A percentile compares a stretch with the other conserved stretches of the same genome.
These are phyloP conservation scores for Emydura subglobosa DNA, from an alignment of 2,113 vertebrate genomes.

Conservation along the genomic window DNA sequence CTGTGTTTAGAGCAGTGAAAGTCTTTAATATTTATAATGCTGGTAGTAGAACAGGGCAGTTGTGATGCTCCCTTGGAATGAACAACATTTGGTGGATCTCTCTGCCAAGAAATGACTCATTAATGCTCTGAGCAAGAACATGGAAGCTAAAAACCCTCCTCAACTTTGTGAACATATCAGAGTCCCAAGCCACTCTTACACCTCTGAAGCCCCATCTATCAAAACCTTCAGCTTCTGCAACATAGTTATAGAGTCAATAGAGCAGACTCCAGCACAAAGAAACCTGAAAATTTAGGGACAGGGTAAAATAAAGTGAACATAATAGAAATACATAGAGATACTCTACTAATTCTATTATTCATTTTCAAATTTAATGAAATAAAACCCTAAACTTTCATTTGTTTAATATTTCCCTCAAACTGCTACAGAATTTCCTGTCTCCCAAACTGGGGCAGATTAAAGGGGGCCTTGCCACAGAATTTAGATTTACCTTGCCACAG, in stretches of 20 bases:
- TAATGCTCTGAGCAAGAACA: background rate
- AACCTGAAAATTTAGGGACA: slow-evolving; percentile 27
- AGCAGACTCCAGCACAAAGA: slow-evolving; percentile 3
- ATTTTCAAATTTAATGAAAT: background rate
- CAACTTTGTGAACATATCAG: background rate
- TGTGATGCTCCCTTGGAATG: background rate
- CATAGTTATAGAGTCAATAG: slow-evolving; percentile 45
- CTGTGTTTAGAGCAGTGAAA: background rate
- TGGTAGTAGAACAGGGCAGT: background rate
- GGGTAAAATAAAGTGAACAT: slow-evolving; percentile 43
- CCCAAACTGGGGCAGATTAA: background rate
- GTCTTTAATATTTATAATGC: background rate
- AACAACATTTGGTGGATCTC: background rate
- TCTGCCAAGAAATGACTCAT: background rate
- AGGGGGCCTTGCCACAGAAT: slow-evolving; percentile 11
- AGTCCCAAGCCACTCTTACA: background rate
- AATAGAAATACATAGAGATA: background rate
- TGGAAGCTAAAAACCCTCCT: background rate
- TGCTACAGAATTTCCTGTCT: background rate
- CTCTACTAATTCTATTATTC: background rate
- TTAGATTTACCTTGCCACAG: slow-evolving; percentile 29
- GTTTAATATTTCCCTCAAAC: background rate
- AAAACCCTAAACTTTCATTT: background rate
- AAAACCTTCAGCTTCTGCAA: background rate
- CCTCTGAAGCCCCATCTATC: background rate